Conservation (phyloP, 2,113 vertebrate species). For the Bubo bubo region DNA sequence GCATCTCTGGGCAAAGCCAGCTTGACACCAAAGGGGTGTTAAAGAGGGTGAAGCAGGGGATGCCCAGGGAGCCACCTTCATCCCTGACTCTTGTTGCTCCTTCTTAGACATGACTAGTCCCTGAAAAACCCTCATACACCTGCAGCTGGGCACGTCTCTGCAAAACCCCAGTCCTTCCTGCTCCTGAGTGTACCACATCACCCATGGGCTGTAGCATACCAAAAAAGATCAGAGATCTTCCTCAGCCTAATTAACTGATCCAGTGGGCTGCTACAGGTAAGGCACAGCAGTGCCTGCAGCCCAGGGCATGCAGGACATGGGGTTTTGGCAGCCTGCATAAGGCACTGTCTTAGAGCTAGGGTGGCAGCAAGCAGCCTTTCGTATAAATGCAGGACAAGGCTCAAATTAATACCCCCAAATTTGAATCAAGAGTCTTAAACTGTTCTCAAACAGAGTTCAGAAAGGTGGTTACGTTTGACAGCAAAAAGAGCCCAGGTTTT, state of each 20-base stretch:
- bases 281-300: background rate
- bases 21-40: background rate
- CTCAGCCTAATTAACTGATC: background rate
- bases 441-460: background rate
- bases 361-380: background rate
- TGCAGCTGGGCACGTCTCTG: background rate
- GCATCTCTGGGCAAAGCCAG: background rate
- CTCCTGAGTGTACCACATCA: background rate
- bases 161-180: background rate
- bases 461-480: background rate
- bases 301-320: accelerated
- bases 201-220: background rate
- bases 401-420: background rate
- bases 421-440: background rate
- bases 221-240: background rate
- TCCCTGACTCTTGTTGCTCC: background rate
- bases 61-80: background rate
- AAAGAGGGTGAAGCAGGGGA: background rate
- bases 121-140: background rate
- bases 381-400: background rate
- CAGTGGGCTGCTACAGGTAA: background rate
- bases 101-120: background rate
- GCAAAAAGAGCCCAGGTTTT: background rate
- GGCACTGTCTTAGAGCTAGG: background rate
- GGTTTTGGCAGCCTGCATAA: background rate